These are phyloP conservation scores for Marcusenius ussheri DNA, from an alignment of 2,113 vertebrate species.

Conservation along the genomic window DNA sequence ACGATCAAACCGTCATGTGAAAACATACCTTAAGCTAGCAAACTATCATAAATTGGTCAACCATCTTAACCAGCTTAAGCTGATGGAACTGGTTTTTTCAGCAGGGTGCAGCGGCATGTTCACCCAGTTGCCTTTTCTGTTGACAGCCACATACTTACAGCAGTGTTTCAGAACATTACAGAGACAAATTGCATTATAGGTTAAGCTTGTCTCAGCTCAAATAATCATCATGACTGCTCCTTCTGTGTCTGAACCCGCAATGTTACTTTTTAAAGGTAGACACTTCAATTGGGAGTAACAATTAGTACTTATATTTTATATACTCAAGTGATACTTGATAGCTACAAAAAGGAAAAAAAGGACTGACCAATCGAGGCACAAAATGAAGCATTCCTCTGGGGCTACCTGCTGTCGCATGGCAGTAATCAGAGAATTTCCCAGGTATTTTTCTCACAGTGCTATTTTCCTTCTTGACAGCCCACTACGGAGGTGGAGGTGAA, in stretches of 20 bases:
- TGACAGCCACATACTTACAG: background rate
- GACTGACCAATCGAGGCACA: background rate
- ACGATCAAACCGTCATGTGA: background rate
- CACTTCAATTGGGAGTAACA: slow-evolving; percentile 36
- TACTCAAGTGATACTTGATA: background rate
- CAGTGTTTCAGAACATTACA: background rate
- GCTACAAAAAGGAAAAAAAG: background rate
- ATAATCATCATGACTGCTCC: slow-evolving; percentile 46
- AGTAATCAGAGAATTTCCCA: background rate
- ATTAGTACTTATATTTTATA: background rate
- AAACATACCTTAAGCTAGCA: background rate
- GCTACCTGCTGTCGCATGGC: background rate
- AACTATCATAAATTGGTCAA: background rate
- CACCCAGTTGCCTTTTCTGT: background rate
- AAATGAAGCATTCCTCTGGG: background rate
- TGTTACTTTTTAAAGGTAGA: slow-evolving; percentile 51
- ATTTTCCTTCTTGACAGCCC: slow-evolving; percentile 37
- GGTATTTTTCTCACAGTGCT: slow-evolving; percentile 40
- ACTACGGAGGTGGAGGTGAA: slow-evolving; percentile 86
- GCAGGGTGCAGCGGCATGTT: background rate
- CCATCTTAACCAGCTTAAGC: background rate
- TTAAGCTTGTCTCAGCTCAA: background rate
- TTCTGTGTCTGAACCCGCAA: slow-evolving; percentile 51
- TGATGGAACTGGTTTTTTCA: background rate
- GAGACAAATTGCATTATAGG: background rate